A percentile compares a stretch with the other conserved stretches of the same genome.
Evolutionary conservation across 2,113 vertebrate genomes (phyloP).

Genomic region (Triplophysa rosa): DNA sequence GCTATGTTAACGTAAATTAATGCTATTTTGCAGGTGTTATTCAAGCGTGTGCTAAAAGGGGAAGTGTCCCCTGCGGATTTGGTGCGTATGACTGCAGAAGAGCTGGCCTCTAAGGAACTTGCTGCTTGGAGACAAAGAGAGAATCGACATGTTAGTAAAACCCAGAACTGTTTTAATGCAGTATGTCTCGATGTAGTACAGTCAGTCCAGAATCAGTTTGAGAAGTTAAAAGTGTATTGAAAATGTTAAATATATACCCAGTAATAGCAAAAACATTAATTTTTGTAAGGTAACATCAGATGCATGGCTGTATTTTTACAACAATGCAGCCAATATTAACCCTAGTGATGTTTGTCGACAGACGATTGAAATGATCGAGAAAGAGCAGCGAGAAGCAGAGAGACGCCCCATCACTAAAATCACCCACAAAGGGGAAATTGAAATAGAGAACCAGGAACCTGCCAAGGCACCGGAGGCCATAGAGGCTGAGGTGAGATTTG

Average conservation of each 20-base stretch:
- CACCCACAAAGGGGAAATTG: slow-evolving; percentile 98
- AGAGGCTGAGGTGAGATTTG: slow-evolving; percentile 78
- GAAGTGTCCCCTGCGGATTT: slow-evolving; percentile 92
- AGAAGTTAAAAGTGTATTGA: too few species aligned
- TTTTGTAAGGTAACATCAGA: neutral
- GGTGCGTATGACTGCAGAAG: slow-evolving; percentile 96
- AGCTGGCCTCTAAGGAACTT: slow-evolving; percentile 94
- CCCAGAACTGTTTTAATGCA: neutral
- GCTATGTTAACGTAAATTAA: neutral
- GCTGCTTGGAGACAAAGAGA: slow-evolving; percentile 97
- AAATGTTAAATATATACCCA: too few species aligned
- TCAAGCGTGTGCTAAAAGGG: slow-evolving; percentile 92
- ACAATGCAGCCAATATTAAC: neutral
- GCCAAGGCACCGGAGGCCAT: slow-evolving; percentile 84
- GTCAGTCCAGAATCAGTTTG: too few species aligned
- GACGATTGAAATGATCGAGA: slow-evolving; percentile 99
- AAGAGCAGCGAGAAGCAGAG: slow-evolving; percentile 94
- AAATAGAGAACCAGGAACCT: slow-evolving; percentile 95
- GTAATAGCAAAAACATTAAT: too few species aligned
- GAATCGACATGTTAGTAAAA: slow-evolving; percentile 89
- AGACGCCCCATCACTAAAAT: slow-evolving; percentile 97
- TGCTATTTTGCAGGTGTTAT: slow-evolving; percentile 81
- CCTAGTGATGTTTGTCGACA: slow-evolving; percentile 59
- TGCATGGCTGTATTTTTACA: neutral
- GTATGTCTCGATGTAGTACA: neutral